Evolutionary conservation across 2,797 vertebrate genomes (phyloP).

Genomic region (Adelosebastes latens): DNA sequence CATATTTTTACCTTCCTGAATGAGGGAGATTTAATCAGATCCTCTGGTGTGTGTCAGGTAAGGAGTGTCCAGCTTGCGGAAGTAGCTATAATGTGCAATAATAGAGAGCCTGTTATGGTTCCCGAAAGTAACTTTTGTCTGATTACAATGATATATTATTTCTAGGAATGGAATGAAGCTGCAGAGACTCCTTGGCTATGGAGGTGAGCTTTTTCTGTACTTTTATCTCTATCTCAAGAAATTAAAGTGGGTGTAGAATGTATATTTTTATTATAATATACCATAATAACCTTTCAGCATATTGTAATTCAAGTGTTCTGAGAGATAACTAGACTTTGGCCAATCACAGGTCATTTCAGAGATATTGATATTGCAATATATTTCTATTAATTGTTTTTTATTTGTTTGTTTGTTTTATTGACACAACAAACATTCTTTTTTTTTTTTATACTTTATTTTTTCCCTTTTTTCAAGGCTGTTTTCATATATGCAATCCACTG

Average conservation of each 20-base stretch:
- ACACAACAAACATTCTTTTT: no score
- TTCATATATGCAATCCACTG: no score
- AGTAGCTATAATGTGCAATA: conserved; percentile 26
- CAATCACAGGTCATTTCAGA: no score
- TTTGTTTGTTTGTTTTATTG: no score
- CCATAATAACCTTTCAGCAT: no score
- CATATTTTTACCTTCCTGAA: conserved; percentile 80
- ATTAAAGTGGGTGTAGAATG: no score
- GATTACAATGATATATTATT: not conserved
- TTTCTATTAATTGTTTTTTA: fast-evolving
- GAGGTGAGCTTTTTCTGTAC: conserved; percentile 64
- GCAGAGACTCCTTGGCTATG: conserved; percentile 78
- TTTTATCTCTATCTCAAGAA: not conserved
- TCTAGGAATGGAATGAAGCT: conserved; percentile 75
- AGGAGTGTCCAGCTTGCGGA: conserved; percentile 53
- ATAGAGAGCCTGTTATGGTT: not conserved
- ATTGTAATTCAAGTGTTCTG: no score
- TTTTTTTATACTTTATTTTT: no score
- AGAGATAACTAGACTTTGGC: no score
- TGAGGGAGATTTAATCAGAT: conserved; percentile 77
- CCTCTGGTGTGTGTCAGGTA: conserved; percentile 83
- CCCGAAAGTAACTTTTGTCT: not conserved
- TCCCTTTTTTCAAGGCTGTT: no score
- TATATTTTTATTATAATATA: no score
- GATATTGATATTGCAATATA: no score